Conservation (phyloP, 2,797 vertebrate species). For the Miichthys miiuy region DNA sequence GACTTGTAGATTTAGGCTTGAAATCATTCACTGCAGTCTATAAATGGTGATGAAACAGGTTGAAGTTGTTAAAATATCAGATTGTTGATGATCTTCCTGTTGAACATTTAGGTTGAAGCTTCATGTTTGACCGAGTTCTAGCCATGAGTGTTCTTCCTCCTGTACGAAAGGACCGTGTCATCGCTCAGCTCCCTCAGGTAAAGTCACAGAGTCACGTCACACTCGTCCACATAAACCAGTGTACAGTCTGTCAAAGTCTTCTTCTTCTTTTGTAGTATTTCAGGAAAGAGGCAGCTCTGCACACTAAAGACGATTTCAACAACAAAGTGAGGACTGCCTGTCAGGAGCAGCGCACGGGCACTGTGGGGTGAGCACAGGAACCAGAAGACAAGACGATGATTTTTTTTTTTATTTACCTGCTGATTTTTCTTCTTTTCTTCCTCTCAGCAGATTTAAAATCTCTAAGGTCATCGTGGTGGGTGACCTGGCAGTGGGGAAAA, state of each 20-base stretch:
- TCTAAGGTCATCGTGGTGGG: constrained; percentile 98
- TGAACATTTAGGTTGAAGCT: constrained; percentile 29
- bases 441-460: constrained; percentile 92
- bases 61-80: neutral
- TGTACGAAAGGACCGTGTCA: constrained; percentile 91
- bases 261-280: constrained; percentile 84
- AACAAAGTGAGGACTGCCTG: constrained; percentile 90
- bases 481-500: constrained; percentile 96
- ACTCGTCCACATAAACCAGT: neutral
- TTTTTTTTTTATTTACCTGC: neutral
- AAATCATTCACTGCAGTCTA: neutral
- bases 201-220: neutral
- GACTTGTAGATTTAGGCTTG: neutral
- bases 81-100: neutral
- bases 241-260: neutral
- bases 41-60: neutral
- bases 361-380: constrained; percentile 89
- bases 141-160: constrained; percentile 94
- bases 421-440: constrained; percentile 4
- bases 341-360: constrained; percentile 93
- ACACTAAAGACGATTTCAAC: constrained; percentile 87
- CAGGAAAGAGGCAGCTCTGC: constrained; percentile 89
- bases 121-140: constrained; percentile 72
- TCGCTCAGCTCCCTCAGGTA: constrained; percentile 89
- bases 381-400: neutral